A percentile compares a stretch with the other conserved stretches of the same genome.
phyloP scores from a whole-genome alignment of 2,888 invertebrate genomes.

The Myopa testacea region DNA sequence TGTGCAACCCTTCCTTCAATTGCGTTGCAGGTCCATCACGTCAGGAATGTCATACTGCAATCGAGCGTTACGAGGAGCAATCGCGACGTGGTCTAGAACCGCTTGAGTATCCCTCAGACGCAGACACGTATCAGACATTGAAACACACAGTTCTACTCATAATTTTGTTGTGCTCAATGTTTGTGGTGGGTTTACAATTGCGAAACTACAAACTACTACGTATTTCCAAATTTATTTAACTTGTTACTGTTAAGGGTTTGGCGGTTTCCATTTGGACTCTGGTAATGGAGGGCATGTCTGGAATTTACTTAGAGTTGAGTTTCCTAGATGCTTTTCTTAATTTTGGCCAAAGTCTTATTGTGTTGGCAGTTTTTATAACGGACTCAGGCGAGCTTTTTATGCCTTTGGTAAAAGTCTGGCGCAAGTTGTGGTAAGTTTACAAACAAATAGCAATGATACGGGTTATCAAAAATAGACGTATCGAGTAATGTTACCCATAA shows the following conservation, averaged over 20 bases:
- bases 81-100: slow-evolving; percentile 70
- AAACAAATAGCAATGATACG: too few relatives aligned
- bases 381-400: slow-evolving; percentile 81
- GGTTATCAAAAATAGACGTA: too few relatives aligned
- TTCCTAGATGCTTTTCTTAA: slow-evolving; percentile 90
- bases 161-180: slow-evolving; percentile 85
- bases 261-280: slow-evolving; percentile 85
- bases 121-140: slow-evolving; percentile 78
- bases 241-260: slow-evolving; percentile 74
- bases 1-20: slow-evolving; percentile 71
- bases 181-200: slow-evolving; percentile 77
- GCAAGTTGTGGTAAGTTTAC: slow-evolving; percentile 71
- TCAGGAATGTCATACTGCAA: slow-evolving; percentile 70
- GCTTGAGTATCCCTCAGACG: slow-evolving; percentile 70
- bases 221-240: not conserved
- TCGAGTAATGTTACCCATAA: too few relatives aligned
- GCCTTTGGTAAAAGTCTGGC: slow-evolving; percentile 75
- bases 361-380: slow-evolving; percentile 88
- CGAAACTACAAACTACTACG: slow-evolving; percentile 4
- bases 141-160: slow-evolving; percentile 87
- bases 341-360: slow-evolving; percentile 89
- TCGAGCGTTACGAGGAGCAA: slow-evolving; percentile 71
- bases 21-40: slow-evolving; percentile 70
- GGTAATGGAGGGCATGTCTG: slow-evolving; percentile 85
- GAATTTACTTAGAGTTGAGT: slow-evolving; percentile 92